Percentiles rank a stretch among this genome's conserved stretches.
Evolutionary conservation across 2,797 vertebrate species (phyloP).

Genomic region (Argentina silus): DNA sequence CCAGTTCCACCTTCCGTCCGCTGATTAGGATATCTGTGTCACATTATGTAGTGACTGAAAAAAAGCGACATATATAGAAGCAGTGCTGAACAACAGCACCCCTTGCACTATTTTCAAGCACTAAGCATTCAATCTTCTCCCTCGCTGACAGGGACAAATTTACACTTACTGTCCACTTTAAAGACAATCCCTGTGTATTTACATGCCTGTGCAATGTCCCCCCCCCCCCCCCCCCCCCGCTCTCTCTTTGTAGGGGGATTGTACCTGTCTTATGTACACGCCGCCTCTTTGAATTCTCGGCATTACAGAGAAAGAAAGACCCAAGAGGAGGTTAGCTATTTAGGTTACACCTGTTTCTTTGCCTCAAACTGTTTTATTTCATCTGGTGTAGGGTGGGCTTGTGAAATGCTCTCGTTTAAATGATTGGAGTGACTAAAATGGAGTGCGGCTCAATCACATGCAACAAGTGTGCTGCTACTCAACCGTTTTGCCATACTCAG

Average conservation of each 20-base stretch:
- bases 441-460: slow-evolving; percentile 30
- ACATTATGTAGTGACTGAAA: slow-evolving; percentile 36
- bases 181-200: slow-evolving; percentile 38
- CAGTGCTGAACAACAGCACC: slow-evolving; percentile 35
- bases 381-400: not conserved
- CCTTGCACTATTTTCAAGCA: slow-evolving; percentile 61
- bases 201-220: slow-evolving; percentile 36
- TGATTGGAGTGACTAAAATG: slow-evolving; percentile 43
- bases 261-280: slow-evolving; percentile 34
- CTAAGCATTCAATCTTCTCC: slow-evolving; percentile 56
- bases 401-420: slow-evolving; percentile 25
- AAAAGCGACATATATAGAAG: slow-evolving; percentile 54
- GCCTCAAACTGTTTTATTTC: slow-evolving; percentile 25
- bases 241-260: slow-evolving; percentile 7
- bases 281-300: slow-evolving; percentile 29
- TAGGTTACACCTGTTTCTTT: slow-evolving; percentile 46
- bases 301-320: slow-evolving; percentile 36
- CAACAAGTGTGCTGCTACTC: not conserved
- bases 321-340: slow-evolving; percentile 31
- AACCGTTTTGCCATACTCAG: not conserved
- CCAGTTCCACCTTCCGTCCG: slow-evolving; percentile 35
- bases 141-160: slow-evolving; percentile 73
- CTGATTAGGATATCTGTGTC: slow-evolving; percentile 51
- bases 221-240: slow-evolving; percentile 21
- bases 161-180: slow-evolving; percentile 56